These are phyloP conservation scores for Aeoliscus strigatus DNA, from an alignment of 2,797 vertebrate genomes.

Conservation along the genomic window DNA sequence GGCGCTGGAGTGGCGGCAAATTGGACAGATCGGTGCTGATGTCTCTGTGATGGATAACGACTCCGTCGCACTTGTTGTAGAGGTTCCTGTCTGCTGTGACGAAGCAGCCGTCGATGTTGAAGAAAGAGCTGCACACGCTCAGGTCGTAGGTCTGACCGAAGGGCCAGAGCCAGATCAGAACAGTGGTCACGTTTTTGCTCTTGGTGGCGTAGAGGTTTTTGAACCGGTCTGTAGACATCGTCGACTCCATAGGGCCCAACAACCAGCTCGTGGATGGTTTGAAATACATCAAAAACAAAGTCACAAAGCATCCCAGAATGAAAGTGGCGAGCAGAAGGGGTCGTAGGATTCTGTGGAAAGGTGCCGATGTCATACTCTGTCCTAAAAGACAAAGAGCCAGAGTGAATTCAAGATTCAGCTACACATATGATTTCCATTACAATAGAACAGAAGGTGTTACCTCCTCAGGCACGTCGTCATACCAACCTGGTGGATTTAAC, in stretches of 20 bases:
- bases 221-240: constrained; percentile 84
- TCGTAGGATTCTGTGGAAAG: constrained; percentile 92
- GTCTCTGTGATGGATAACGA: constrained; percentile 93
- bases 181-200: constrained; percentile 86
- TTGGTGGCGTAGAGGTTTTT: constrained; percentile 87
- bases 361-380: constrained; percentile 95
- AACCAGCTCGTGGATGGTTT: constrained; percentile 95
- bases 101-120: constrained; percentile 91
- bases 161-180: constrained; percentile 96
- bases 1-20: constrained; percentile 85
- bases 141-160: constrained; percentile 93
- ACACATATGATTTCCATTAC: too few relatives aligned
- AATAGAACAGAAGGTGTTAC: background rate
- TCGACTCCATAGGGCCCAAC: constrained; percentile 88
- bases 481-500: constrained; percentile 72
- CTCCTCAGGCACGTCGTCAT: constrained; percentile 7
- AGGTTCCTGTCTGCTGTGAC: constrained; percentile 90
- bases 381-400: constrained; percentile 63
- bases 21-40: constrained; percentile 92
- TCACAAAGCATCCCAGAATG: constrained; percentile 93
- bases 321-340: constrained; percentile 89
- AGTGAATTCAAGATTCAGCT: constrained; percentile 11
- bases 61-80: constrained; percentile 90
- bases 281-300: constrained; percentile 94
- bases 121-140: constrained; percentile 85